Conservation (phyloP, 2,113 vertebrate species). For the Thymallus thymallus region DNA sequence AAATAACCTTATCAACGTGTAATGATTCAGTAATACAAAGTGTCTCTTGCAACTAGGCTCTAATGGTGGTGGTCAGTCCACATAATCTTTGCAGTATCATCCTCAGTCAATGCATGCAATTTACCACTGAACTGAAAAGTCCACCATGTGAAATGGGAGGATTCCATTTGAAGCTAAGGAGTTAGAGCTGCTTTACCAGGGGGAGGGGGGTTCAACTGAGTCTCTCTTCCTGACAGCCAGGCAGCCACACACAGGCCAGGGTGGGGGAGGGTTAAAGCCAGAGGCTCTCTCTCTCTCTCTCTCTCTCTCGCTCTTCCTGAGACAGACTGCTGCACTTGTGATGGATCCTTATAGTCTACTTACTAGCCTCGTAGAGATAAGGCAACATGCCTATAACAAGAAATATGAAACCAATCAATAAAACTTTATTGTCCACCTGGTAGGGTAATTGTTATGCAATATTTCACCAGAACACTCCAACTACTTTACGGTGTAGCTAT, state of each 20-base stretch:
- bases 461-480: neutral
- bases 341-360: conserved; percentile 38
- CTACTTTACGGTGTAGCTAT: neutral
- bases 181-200: conserved; percentile 41
- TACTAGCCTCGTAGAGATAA: neutral
- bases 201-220: conserved; percentile 57
- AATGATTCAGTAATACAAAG: neutral
- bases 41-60: neutral
- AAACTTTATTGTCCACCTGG: neutral
- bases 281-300: conserved; percentile 25
- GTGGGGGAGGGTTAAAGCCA: conserved; percentile 63
- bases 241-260: conserved; percentile 41
- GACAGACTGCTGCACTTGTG: conserved; percentile 39
- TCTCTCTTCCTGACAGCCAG: conserved; percentile 58
- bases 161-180: conserved; percentile 56
- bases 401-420: neutral
- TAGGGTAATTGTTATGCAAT: neutral
- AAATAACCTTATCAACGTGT: neutral
- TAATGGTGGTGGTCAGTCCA: neutral
- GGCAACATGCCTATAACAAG: neutral
- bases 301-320: conserved; percentile 45
- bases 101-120: neutral
- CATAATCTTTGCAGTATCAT: neutral
- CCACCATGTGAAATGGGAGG: conserved; percentile 56
- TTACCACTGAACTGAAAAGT: conserved; percentile 53